Evolutionary conservation across 2,888 invertebrate genomes (phyloP).

Genomic region (Urechis unicinctus): DNA sequence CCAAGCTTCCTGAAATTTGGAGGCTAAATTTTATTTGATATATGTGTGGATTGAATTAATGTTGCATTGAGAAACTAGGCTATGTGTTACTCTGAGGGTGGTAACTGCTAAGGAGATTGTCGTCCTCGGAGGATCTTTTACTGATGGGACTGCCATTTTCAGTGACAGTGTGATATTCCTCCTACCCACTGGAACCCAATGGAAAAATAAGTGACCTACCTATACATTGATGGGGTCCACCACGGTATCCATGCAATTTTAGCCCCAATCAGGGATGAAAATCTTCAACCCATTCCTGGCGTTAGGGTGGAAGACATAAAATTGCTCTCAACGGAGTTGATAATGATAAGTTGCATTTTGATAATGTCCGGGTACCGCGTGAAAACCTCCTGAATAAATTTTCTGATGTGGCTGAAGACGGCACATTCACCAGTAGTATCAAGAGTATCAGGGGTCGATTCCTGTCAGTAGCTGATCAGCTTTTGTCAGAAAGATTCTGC

Average conservation of each 20-base stretch:
- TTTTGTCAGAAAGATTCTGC: constrained; percentile 27
- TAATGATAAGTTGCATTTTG: constrained; percentile 25
- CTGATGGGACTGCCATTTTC: too few species aligned
- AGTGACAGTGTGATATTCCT: constrained; percentile 28
- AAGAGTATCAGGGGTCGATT: constrained; percentile 22
- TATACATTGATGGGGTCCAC: constrained; percentile 15
- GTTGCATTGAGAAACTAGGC: too few species aligned
- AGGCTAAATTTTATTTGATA: too few species aligned
- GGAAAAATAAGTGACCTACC: constrained; percentile 24
- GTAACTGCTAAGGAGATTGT: too few species aligned
- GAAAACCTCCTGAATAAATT: constrained; percentile 23
- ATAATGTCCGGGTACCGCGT: constrained; percentile 26
- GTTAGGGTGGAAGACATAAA: constrained; percentile 26
- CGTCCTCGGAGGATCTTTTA: too few species aligned
- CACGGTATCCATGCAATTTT: constrained; percentile 25
- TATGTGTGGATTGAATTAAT: too few species aligned
- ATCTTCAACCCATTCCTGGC: constrained; percentile 19
- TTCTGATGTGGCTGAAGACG: constrained; percentile 23
- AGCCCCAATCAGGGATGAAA: constrained; percentile 24
- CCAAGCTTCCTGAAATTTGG: too few species aligned
- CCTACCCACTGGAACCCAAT: constrained; percentile 25
- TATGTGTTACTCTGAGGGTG: constrained; percentile 24
- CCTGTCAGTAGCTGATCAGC: constrained; percentile 29
- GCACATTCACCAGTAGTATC: constrained; percentile 22
- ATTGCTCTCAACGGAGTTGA: constrained; percentile 31